Evolutionary conservation across 2,888 invertebrate genomes (phyloP).

Genomic region (Lasioglossum morio): DNA sequence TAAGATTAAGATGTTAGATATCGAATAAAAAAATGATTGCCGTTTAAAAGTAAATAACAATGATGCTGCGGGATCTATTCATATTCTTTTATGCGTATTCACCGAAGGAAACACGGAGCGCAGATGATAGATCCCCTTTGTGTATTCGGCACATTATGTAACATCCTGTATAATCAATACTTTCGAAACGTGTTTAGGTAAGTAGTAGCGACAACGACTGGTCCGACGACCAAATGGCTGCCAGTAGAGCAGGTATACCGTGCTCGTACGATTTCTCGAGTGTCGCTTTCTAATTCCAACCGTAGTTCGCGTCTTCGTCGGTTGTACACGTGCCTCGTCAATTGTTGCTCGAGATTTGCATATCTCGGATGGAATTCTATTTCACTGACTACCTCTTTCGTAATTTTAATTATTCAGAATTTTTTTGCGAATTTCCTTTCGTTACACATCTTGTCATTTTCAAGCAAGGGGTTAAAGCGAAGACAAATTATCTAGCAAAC

Average conservation of each 20-base stretch:
- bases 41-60: not conserved
- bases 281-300: constrained; percentile 42
- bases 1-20: not conserved
- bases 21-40: not conserved
- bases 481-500: not conserved
- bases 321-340: not conserved
- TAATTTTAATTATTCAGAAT: not conserved
- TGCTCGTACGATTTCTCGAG: constrained; percentile 12
- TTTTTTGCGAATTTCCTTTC: no score
- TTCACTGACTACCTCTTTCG: not conserved
- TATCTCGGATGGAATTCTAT: not conserved
- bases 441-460: no score
- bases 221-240: constrained; percentile 3
- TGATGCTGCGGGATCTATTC: not conserved
- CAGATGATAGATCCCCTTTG: not conserved
- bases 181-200: constrained; percentile 41
- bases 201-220: constrained; percentile 39
- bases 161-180: constrained; percentile 20
- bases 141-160: not conserved
- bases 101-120: not conserved
- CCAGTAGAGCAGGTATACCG: constrained; percentile 23
- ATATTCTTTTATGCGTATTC: not conserved
- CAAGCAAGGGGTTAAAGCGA: no score
- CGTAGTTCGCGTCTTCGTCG: not conserved
- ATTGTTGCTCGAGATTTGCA: not conserved